These are phyloP conservation scores for Condylura cristata DNA, from an alignment of 2,113 vertebrate genomes.

Conservation along the genomic window DNA sequence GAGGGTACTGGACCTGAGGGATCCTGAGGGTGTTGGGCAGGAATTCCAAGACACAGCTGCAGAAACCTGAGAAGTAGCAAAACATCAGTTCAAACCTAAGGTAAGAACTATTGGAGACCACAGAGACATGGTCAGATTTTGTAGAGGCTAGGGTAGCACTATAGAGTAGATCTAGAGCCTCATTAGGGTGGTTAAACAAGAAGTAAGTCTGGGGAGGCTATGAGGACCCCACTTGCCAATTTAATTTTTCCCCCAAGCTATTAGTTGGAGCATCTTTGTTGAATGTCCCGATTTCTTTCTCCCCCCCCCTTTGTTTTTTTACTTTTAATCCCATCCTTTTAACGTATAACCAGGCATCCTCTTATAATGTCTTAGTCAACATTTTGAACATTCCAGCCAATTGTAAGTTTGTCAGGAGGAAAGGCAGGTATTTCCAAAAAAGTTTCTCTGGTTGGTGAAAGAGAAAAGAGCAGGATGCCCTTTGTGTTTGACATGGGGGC, in stretches of 20 bases:
- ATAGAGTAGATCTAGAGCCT: neutral
- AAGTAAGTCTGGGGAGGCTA: neutral
- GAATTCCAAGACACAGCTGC: neutral
- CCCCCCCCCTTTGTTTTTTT: neutral
- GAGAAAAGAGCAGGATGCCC: neutral
- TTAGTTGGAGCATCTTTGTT: constrained; percentile 11
- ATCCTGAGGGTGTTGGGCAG: neutral
- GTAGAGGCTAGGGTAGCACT: neutral
- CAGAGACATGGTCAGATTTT: neutral
- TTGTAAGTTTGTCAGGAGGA: neutral
- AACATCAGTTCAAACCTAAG: neutral
- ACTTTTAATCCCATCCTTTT: constrained; percentile 16
- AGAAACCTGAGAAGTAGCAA: neutral
- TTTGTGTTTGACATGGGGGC: neutral
- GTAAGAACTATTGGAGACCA: neutral
- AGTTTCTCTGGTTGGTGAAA: neutral
- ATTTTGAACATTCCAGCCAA: neutral
- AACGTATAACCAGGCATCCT: constrained; percentile 19
- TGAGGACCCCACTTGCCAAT: neutral
- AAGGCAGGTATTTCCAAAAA: neutral
- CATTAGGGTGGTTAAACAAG: neutral
- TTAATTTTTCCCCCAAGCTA: neutral
- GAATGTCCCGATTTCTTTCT: neutral
- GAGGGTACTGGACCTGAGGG: neutral
- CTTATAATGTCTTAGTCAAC: neutral